Conservation (phyloP, 2,797 vertebrate genomes). For the Hylomyscus alleni region DNA sequence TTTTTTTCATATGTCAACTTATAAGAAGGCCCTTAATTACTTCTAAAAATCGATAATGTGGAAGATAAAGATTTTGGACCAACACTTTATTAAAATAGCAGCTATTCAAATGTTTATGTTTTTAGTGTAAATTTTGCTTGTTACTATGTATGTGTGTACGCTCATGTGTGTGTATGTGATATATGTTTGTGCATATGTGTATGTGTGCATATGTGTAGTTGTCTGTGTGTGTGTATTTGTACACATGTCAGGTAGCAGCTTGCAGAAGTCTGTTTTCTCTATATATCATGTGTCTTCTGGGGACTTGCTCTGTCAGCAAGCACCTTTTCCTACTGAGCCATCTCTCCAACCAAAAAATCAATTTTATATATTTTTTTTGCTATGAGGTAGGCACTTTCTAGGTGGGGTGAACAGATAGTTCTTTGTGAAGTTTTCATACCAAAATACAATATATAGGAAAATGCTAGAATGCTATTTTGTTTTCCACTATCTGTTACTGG, state of each 20-base stretch:
- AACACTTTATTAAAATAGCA: not conserved
- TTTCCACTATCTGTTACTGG: not conserved
- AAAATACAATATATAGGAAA: not conserved
- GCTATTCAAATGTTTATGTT: not conserved
- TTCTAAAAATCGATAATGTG: not conserved
- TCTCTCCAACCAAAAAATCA: not conserved
- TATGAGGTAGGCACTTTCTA: not conserved
- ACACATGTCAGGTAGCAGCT: not conserved
- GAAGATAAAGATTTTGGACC: not conserved
- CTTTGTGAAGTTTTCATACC: conserved; percentile 17
- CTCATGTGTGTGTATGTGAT: not conserved
- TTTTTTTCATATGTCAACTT: not conserved
- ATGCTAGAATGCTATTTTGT: not conserved
- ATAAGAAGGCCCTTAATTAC: not conserved
- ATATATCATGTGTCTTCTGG: not conserved
- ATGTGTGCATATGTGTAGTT: no score
- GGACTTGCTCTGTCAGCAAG: not conserved
- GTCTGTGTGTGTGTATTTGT: not conserved
- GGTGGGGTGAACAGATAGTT: not conserved
- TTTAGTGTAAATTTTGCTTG: not conserved
- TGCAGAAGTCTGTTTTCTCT: not conserved
- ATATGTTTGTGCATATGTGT: not conserved
- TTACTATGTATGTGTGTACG: not conserved
- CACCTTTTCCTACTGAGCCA: not conserved
- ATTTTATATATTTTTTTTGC: not conserved